Evolutionary conservation across 2,113 vertebrate species (phyloP), one percentile per base, ranked within the genome.

Genomic region (Mesitornis unicolor): DNA sequence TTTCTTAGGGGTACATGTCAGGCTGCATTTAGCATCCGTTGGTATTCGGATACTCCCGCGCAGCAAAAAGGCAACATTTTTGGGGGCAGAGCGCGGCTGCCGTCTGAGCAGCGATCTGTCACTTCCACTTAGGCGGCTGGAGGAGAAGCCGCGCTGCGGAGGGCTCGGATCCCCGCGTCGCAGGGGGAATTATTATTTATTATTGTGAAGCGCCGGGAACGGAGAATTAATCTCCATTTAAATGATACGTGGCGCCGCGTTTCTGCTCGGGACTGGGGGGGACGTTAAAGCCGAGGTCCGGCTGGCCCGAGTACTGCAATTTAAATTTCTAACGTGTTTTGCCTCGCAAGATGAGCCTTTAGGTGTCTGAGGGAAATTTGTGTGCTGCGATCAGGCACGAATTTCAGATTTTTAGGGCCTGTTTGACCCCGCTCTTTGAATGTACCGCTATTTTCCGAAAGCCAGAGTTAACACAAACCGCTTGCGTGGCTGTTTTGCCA

Each of bases 1-100:
- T 99, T 99, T 99, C 99, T 99, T 98, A 98, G 98, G 99, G 99
- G 99, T 98, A 99, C 98, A 99, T 99, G 99, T 99, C 99, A 99
- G 99, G 99, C 97, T 98, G 98, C 98, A 99, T 99, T 99, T 99
- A 99, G 98, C 98, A 98, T 98, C 98, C 87, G 96, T 95, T 99
- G 99, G 98, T 98, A 99, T 98, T 98, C 95, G 98, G 98, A 99
- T 99, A 99, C 98, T 98, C 98, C 98, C 98, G 98, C 98, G 98
- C 90, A 98, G 99, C 98, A 99, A 98, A 99, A 98, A 99, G 98
- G 98, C 99, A 99, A 98, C 98, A 98, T 98, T 97, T n/a, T 96
- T 95, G 75, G 97, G 97, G 97, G 97, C 97, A 97, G 98, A 98
- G 98, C 48, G 97, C 73, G 98, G 97, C 98, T 98, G 98, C 98